A percentile compares a stretch with the other conserved stretches of the same genome.
Conservation (phyloP, 2,797 vertebrate species). For the Sebastes minor region DNA sequence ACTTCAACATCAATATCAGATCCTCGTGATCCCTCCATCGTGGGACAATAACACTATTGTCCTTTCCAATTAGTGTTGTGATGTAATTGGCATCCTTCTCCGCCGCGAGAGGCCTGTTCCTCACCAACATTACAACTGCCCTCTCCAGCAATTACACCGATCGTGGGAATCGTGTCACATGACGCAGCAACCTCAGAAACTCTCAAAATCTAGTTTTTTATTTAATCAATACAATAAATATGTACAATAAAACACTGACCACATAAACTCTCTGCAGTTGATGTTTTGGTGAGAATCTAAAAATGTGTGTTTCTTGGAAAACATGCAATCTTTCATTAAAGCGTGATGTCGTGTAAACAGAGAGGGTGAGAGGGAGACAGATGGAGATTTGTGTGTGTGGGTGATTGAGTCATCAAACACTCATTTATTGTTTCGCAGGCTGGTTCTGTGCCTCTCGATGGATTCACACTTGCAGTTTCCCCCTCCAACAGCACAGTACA, state of each 20-base stretch:
- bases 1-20: background rate
- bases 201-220: background rate
- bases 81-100: constrained; percentile 12
- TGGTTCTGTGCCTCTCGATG: background rate
- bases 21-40: background rate
- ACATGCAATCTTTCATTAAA: background rate
- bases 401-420: constrained; percentile 27
- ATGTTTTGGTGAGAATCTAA: background rate
- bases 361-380: constrained; percentile 20
- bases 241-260: background rate
- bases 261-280: background rate
- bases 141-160: background rate
- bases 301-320: constrained; percentile 22
- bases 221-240: too few relatives aligned
- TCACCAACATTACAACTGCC: background rate
- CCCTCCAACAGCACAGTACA: background rate
- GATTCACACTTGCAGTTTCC: background rate
- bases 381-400: constrained; percentile 21
- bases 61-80: constrained; percentile 36
- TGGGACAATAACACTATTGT: constrained; percentile 33
- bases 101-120: background rate
- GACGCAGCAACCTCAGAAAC: background rate
- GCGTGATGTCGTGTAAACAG: constrained; percentile 31
- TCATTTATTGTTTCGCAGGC: background rate
- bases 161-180: constrained; percentile 27